Evolutionary conservation across 2,888 invertebrate species (phyloP), one percentile per base, ranked within the genome.

Genomic region (Eumerus sabulonum): DNA sequence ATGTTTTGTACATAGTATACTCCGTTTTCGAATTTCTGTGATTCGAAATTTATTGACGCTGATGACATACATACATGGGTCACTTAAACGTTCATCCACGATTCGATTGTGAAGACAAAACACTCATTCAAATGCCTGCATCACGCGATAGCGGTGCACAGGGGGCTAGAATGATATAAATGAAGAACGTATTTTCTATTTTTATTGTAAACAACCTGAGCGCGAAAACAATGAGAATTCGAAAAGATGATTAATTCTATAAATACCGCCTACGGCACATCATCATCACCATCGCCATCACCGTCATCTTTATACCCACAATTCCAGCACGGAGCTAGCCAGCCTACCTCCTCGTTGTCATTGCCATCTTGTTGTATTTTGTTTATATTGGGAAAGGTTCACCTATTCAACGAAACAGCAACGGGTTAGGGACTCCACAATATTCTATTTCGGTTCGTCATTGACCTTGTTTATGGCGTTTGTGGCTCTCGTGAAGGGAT

Each of bases 371-470:
- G 47, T 17, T 5, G 14, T 44, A 9, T 44, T 1, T 1, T 47
- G n/a, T 48, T 53, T 63, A 63, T 48, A 66, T 66, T 66, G 66
- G 66, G 56, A 66, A 54, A 66, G 66, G 66, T 66, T 56, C 38
- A 14, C 27, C 51, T 63, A 44, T 14, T 1, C 16, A 27, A 4
- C 27, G 27, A n/a, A n/a, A n/a, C n/a, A n/a, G 3, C 27, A 4
- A 4, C 7, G 27, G 27, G 50, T 16, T 48, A 17, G 53, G 53
- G 42, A 44, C n/a, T 27, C 27, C 27, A 27, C 27, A 27, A 7
- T 27, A 50, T 38, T 51, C 51, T 63, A 63, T 63, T 63, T 51
- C 16, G 5, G 63, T 44, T n/a, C 44, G 44, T 40, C 42, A 42
- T 51, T 63, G 63, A 63, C 63, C 63, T 63, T 63, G 63, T 35